Base-by-base conservation (phyloP, 2,888 invertebrate genomes). In the Stenichneumon culpator region DNA sequence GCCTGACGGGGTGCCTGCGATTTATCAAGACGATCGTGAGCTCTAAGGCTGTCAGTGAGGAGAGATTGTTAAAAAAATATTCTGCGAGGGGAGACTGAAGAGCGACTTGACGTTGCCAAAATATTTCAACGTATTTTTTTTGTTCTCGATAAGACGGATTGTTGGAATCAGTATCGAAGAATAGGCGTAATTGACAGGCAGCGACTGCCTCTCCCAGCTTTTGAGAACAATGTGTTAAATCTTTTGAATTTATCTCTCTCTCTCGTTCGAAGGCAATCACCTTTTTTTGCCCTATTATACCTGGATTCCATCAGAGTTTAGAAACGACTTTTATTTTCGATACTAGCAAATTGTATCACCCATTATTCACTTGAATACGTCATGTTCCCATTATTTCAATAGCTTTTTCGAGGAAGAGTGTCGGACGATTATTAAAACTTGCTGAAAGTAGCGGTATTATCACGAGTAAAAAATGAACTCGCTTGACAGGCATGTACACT, bases 401-500 rank as follows among this genome's bases (percentile, higher is more conserved):
- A 52, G n/a, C 16, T 47, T 47, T 19, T 54, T 22, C 19, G 7
- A 19, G 7, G 19, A 54, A 7, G 19, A 19, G n/a, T 19, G 52
- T 54, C 52, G 6, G 6, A 16, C 6, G 63, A 16, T 63, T 28
- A n/a, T 16, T 63, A 16, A 32, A 63, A 63, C 2, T 32, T 63
- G 16, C n/a, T 28, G 32, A 1, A 28, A 63, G 28, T n/a, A 6
- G 63, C 63, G 32, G 36, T 19, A 74, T 63, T n/a, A 74, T 74
- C 19, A 5, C 28, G 44, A 47, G 63, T 74, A 63, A 63, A 63
- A 74, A 47, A 74, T 63, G 73, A 73, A 25, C 44, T 14, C 22
- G 7, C 25, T 67, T 50, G 86, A 81, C 80, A 63, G 79, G 50
- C 78, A 82, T 60, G n/a, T 16, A 28, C 16, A 32, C 16, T 28